Evolutionary conservation across 2,888 invertebrate species (phyloP), one percentile per base, ranked within the genome.

Genomic region (Belgica antarctica): DNA sequence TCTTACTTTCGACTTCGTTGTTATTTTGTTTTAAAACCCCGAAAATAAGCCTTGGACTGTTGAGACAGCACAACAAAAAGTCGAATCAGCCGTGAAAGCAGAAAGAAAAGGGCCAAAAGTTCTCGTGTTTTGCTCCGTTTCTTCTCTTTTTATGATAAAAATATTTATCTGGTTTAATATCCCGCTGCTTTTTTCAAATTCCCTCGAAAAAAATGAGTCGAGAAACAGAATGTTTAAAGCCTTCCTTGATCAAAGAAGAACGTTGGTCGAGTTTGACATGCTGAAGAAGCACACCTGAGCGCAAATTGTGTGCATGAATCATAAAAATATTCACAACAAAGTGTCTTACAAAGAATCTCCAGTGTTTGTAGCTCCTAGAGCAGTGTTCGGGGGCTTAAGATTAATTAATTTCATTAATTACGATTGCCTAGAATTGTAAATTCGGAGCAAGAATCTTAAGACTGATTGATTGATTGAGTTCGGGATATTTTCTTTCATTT

Each of bases 81-180:
- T 57, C 24, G 22, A 31, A 31, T 31, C 12, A 31, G 34, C 34
- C 12, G 34, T 31, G 46, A 46, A 46, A 46, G 8, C 46, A 46
- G 15, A 46, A 46, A 46, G 24, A 22, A 2, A 57, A 24, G 24
- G 5, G 24, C 19, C 57, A 57, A 25, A 24, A 22, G 8, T 24
- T 57, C 24, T 4, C 12, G 7, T 22, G 19, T 57, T 57, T 22
- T 57, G 57, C 22, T 57, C 24, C 10, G 24, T 24, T 57, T n/a
- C n/a, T n/a, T n/a, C n/a, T n/a, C 17, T 22, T 22, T 17, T 12
- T 57, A 24, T 25, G 41, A 63, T 41, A 63, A 63, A 41, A 63
- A 63, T 41, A 63, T 41, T 63, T 41, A 63, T 63, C 63, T 63
- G 63, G 41, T 63, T 63, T 63, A 63, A 41, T 63, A 63, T 63